Evolutionary conservation across 2,888 invertebrate genomes (phyloP).

Genomic region (Aquatica leii): DNA sequence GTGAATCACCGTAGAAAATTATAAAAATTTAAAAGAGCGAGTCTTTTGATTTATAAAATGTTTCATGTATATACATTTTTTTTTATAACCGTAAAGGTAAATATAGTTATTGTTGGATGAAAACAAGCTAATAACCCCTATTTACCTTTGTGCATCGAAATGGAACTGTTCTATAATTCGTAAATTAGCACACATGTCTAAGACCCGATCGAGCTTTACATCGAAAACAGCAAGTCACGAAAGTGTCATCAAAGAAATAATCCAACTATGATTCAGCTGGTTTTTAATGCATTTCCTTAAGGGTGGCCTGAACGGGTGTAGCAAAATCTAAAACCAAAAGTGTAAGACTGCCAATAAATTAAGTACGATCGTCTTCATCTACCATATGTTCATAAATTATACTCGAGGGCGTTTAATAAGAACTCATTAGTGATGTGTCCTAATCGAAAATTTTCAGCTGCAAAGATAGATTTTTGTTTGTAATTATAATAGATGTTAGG

Average conservation of each 20-base stretch:
- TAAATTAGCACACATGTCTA: conserved; percentile 46
- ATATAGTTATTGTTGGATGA: too few species aligned
- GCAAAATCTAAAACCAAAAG: too few species aligned
- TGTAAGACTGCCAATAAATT: conserved; percentile 15
- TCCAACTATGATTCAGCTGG: conserved; percentile 42
- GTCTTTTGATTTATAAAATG: too few species aligned
- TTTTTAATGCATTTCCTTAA: conserved; percentile 39
- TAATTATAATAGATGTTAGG: background rate
- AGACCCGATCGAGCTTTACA: conserved; percentile 30
- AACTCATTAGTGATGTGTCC: background rate
- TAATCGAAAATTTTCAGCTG: too few species aligned
- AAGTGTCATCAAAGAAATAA: conserved; percentile 47
- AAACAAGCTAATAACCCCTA: too few species aligned
- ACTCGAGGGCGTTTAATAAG: conserved; percentile 10
- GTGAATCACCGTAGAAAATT: conserved; percentile 5
- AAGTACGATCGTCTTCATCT: conserved; percentile 12
- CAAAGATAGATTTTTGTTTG: background rate
- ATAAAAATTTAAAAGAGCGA: conserved; percentile 6
- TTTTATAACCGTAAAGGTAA: too few species aligned
- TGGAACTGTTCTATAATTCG: conserved; percentile 25
- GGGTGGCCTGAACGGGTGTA: too few species aligned
- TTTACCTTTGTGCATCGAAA: too few species aligned
- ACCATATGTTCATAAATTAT: conserved; percentile 15
- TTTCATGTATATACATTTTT: too few species aligned
- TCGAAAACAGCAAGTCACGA: conserved; percentile 44